A percentile compares a stretch with the other conserved stretches of the same genome.
phyloP scores from a whole-genome alignment of 2,113 vertebrate species.

The Megatriorchis doriae region DNA sequence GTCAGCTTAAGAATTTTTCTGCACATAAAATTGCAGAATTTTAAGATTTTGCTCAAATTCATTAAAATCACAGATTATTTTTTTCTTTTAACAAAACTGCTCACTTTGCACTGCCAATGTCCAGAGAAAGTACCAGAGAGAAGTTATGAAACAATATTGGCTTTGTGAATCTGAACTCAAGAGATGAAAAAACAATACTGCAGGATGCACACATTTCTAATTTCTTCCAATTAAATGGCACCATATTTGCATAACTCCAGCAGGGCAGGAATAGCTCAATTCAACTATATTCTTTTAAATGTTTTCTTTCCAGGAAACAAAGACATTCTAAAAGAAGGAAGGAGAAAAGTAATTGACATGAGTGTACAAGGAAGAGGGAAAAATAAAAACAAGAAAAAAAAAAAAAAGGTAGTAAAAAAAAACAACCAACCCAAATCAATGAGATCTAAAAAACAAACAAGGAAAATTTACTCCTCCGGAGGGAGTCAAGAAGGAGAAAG shows the following conservation, averaged over 20 bases:
- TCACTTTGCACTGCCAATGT: not conserved
- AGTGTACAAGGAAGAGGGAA: not conserved
- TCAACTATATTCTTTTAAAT: not conserved
- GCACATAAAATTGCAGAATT: not conserved
- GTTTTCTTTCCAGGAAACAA: not conserved
- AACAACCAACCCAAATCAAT: not conserved
- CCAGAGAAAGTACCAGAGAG: not conserved
- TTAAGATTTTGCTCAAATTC: not conserved
- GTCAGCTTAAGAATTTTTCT: not conserved
- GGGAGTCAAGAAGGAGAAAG: not conserved
- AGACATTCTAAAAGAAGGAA: not conserved
- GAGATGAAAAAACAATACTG: not conserved
- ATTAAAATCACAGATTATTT: not conserved
- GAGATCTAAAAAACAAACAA: not conserved
- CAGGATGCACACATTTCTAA: not conserved
- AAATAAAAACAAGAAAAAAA: not conserved
- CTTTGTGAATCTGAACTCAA: not conserved
- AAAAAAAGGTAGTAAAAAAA: not conserved
- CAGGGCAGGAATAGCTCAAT: not conserved
- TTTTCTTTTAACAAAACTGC: not conserved
- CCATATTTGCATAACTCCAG: not conserved
- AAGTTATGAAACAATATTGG: not conserved
- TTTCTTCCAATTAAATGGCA: not conserved
- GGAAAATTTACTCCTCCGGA: not conserved
- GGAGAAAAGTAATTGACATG: not conserved